Evolutionary conservation across 92 coral and sea anemone genomes (phyloP).

Genomic region (Parazoanthus swiftii): DNA sequence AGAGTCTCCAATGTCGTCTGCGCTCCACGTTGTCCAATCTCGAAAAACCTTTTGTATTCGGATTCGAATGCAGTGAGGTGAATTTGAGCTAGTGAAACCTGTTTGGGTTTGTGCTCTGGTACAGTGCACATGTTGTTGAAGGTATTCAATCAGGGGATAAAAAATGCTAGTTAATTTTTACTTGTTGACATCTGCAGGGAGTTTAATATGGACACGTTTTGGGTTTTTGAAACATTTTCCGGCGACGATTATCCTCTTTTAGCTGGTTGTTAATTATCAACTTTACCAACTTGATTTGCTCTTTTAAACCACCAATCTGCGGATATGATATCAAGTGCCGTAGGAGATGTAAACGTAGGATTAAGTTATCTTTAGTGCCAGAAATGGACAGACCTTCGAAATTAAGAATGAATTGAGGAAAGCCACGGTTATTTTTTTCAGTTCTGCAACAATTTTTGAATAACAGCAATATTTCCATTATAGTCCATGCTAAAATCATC

Average conservation of each 20-base stretch:
- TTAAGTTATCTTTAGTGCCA: conserved; percentile 58
- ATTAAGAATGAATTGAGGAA: conserved; percentile 51
- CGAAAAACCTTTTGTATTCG: conserved; percentile 20
- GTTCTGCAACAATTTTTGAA: conserved; percentile 39
- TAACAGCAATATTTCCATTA: conserved; percentile 24
- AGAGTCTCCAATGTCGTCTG: conserved; percentile 63
- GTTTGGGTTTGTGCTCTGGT: not conserved
- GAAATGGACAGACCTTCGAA: conserved; percentile 29
- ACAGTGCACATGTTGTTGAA: not conserved
- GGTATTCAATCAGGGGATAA: not conserved
- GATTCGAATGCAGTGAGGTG: not conserved
- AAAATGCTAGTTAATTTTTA: not conserved
- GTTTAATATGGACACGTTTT: too few relatives aligned
- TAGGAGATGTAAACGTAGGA: not conserved
- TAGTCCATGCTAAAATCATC: conserved; percentile 37
- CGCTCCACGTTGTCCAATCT: too few relatives aligned
- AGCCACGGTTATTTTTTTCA: conserved; percentile 54
- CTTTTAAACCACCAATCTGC: too few relatives aligned
- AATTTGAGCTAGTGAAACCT: not conserved
- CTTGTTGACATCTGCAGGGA: not conserved
- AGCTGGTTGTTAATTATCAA: conserved; percentile 7
- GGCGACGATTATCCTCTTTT: not conserved
- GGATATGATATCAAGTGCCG: not conserved
- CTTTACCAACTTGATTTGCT: not conserved
- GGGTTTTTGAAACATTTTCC: conserved; percentile 3